Evolutionary conservation across 2,888 invertebrate species (phyloP).

Genomic region (Lapara coniferarum): DNA sequence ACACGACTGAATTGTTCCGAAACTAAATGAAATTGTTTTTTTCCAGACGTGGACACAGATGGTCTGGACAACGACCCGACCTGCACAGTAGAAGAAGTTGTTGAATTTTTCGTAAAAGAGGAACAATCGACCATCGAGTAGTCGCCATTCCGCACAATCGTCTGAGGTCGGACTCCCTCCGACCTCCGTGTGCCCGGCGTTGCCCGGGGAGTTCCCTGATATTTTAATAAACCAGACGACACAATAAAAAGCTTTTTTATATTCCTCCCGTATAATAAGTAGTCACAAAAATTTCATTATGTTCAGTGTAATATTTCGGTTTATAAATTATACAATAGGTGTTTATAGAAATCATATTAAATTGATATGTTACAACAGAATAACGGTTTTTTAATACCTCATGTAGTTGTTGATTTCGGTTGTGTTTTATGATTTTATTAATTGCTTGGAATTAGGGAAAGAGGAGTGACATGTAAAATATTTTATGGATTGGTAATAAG

Average conservation of each 20-base stretch:
- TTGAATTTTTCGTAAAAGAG: constrained; percentile 99
- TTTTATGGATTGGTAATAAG: not conserved
- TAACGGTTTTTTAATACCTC: constrained; percentile 71
- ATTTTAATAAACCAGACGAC: constrained; percentile 31
- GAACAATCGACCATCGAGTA: constrained; percentile 93
- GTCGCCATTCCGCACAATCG: constrained; percentile 63
- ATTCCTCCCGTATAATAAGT: constrained; percentile 34
- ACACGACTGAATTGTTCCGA: no score
- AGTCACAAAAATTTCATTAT: constrained; percentile 51
- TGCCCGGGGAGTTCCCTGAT: constrained; percentile 46
- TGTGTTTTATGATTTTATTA: constrained; percentile 43
- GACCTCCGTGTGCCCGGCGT: constrained; percentile 53
- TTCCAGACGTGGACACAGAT: constrained; percentile 96
- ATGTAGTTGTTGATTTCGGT: constrained; percentile 54
- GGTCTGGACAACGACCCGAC: constrained; percentile 92
- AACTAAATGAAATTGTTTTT: constrained; percentile 33
- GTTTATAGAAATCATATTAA: constrained; percentile 81
- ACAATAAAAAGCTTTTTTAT: constrained; percentile 35
- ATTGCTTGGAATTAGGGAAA: constrained; percentile 29
- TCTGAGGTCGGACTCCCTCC: constrained; percentile 61
- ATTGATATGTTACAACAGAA: constrained; percentile 80
- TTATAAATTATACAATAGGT: constrained; percentile 77
- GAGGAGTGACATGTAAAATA: not conserved
- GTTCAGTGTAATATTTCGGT: constrained; percentile 70
- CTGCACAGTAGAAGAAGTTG: constrained; percentile 96